These are phyloP conservation scores for Adelognathus sp. DNA, from an alignment of 2,888 invertebrate genomes.

Conservation along the genomic window DNA sequence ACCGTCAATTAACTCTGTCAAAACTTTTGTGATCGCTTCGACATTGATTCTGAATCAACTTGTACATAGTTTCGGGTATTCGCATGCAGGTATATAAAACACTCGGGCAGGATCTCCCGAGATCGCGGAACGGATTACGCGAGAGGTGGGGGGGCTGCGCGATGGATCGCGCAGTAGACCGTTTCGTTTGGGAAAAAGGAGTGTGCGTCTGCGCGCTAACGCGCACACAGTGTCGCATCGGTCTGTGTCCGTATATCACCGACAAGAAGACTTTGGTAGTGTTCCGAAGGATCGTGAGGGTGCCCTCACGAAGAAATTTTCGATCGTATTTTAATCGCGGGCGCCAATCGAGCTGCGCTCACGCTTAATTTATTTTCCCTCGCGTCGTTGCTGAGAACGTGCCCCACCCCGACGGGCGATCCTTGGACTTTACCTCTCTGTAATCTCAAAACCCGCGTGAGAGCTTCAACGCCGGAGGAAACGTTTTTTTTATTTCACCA, in stretches of 20 bases:
- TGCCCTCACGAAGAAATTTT: conserved; percentile 43
- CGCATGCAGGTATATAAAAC: background rate
- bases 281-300: conserved; percentile 39
- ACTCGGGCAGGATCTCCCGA: conserved; percentile 13
- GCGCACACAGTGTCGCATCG: background rate
- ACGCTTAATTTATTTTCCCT: conserved; percentile 61
- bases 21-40: too few species aligned
- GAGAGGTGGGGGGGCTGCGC: conserved; percentile 2
- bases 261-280: conserved; percentile 12
- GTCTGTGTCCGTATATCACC: background rate
- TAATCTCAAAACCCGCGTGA: conserved; percentile 51
- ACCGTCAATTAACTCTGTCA: too few species aligned
- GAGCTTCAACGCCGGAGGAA: conserved; percentile 42
- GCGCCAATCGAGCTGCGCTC: conserved; percentile 50
- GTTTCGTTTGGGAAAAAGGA: background rate
- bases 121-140: conserved; percentile 33
- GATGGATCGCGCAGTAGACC: background rate
- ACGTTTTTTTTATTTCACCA: conserved; percentile 9
- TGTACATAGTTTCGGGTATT: too few species aligned
- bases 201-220: background rate
- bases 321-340: conserved; percentile 62
- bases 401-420: conserved; percentile 12
- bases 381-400: conserved; percentile 27
- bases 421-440: conserved; percentile 54
- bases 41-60: too few species aligned